Conservation (phyloP, 2,113 vertebrate genomes). For the Noctilio leporinus region DNA sequence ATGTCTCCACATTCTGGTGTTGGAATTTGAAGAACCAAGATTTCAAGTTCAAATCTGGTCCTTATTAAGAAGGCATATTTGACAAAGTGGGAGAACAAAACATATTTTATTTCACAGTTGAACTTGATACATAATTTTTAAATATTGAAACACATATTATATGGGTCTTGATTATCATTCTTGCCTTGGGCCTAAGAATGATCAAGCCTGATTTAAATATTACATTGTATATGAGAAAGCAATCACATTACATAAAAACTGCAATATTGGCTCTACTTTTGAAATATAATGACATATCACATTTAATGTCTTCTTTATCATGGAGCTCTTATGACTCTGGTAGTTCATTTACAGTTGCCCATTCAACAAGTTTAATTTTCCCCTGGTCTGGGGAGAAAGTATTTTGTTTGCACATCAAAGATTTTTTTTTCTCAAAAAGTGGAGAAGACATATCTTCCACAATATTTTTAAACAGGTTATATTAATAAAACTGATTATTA, state of each 20-base stretch:
- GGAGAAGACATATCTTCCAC: background rate
- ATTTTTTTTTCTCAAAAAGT: background rate
- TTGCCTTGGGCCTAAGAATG: background rate
- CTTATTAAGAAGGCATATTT: background rate
- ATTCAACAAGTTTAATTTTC: background rate
- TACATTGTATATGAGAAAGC: background rate
- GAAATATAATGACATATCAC: background rate
- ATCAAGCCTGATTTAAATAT: background rate
- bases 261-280: background rate
- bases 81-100: background rate
- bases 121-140: background rate
- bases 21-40: background rate
- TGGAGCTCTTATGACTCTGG: background rate
- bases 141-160: background rate
- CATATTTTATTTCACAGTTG: background rate
- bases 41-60: background rate
- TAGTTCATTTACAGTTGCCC: background rate
- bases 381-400: too few species aligned
- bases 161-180: background rate
- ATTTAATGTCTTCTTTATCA: background rate
- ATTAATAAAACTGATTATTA: background rate
- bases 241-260: background rate
- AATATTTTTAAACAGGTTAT: background rate
- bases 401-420: background rate
- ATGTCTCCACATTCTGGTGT: background rate